Conservation (phyloP, 2,113 vertebrate genomes). For the Gavialis gangeticus region DNA sequence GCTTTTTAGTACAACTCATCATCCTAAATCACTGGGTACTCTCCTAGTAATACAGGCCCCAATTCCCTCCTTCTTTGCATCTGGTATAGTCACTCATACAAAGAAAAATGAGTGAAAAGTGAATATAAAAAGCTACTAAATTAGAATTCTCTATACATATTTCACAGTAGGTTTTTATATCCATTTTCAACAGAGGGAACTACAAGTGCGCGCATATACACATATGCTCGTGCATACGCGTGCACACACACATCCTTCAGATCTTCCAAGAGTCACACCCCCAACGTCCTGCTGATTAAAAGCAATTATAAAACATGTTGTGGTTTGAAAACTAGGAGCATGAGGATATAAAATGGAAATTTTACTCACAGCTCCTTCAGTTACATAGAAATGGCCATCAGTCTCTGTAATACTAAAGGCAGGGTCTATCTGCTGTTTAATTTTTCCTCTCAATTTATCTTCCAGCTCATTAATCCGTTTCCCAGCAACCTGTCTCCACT, state of each 20-base stretch:
- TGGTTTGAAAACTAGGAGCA: not conserved
- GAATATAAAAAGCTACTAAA: not conserved
- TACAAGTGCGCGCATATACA: fast-evolving
- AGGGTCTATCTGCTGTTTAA: conserved; percentile 75
- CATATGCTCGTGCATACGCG: not conserved
- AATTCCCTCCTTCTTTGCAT: not conserved
- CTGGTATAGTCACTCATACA: not conserved
- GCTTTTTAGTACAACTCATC: not conserved
- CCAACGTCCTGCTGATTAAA: not conserved
- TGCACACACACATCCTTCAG: no score
- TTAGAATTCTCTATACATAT: not conserved
- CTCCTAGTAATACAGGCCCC: not conserved
- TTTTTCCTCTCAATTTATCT: conserved; percentile 75
- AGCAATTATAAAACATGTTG: not conserved
- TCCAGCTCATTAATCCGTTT: conserved; percentile 76
- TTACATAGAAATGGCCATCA: conserved; percentile 61
- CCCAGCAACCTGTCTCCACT: conserved; percentile 75
- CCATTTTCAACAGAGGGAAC: not conserved
- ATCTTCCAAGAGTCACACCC: not conserved
- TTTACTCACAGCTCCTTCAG: conserved; percentile 43
- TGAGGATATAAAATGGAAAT: not conserved
- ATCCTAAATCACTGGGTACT: not conserved
- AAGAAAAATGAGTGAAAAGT: not conserved
- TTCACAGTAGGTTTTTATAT: not conserved
- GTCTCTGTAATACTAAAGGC: conserved; percentile 69